Conservation (phyloP, 1,140 invertebrate species). For the Venturia canescens region DNA sequence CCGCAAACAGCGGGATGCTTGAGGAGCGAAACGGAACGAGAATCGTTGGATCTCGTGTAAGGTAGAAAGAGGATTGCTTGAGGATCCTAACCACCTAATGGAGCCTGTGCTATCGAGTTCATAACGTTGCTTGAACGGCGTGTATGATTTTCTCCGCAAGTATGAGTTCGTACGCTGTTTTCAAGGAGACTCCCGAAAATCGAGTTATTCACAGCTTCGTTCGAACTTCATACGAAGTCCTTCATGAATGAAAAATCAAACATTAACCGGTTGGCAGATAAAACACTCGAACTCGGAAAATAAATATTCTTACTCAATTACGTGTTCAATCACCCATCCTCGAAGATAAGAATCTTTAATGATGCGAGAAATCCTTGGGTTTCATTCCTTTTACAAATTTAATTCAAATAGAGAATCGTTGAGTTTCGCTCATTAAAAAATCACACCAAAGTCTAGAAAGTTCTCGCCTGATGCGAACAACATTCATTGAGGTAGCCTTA, state of each 20-base stretch:
- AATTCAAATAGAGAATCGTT: too few relatives aligned
- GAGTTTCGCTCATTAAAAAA: background rate
- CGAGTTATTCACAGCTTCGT: background rate
- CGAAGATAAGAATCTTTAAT: too few relatives aligned
- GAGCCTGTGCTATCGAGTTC: constrained; percentile 48
- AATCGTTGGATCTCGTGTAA: constrained; percentile 33
- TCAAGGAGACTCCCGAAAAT: background rate
- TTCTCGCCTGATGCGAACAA: background rate
- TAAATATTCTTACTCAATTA: too few relatives aligned
- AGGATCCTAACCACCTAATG: constrained; percentile 45
- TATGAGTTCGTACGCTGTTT: background rate
- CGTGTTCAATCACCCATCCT: too few relatives aligned
- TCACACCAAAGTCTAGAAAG: background rate
- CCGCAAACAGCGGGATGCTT: constrained; percentile 51
- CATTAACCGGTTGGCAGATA: too few relatives aligned
- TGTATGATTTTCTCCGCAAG: background rate
- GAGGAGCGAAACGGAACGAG: constrained; percentile 39
- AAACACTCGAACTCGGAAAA: too few relatives aligned
- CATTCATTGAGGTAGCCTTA: background rate
- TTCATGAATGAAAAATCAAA: background rate
- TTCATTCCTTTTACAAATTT: background rate
- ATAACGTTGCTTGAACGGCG: constrained; percentile 38
- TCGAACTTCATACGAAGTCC: background rate
- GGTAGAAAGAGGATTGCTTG: constrained; percentile 36
- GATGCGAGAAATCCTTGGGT: too few relatives aligned